Evolutionary conservation across 2,888 invertebrate species (phyloP).

Genomic region (Drosophila parthenogenetica): DNA sequence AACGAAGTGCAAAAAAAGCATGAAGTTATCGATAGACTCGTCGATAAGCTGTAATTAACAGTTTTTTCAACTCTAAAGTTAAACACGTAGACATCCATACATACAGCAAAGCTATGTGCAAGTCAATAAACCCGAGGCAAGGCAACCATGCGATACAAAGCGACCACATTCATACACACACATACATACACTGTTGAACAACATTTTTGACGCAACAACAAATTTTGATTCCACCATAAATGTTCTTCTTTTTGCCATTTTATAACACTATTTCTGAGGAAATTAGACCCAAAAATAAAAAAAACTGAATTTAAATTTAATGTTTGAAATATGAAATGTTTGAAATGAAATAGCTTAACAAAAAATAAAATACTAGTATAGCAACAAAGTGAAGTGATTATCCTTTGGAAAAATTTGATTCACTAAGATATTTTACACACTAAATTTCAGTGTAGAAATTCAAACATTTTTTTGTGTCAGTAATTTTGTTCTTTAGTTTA

Average conservation of each 20-base stretch:
- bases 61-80: neutral
- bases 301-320: no score
- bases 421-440: no score
- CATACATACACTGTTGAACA: neutral
- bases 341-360: no score
- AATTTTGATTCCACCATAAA: neutral
- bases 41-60: neutral
- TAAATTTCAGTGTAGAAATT: no score
- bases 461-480: no score
- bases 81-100: neutral
- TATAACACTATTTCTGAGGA: no score
- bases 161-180: conserved; percentile 13
- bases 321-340: no score
- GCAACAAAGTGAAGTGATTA: no score
- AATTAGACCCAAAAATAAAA: no score
- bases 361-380: no score
- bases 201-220: neutral
- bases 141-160: neutral
- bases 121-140: conserved; percentile 49
- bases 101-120: conserved; percentile 14
- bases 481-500: neutral
- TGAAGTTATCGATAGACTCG: neutral
- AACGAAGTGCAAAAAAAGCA: conserved; percentile 9
- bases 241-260: no score
- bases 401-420: no score